A percentile compares a stretch with the other conserved stretches of the same genome.
Conservation (phyloP, 2,888 invertebrate genomes). For the Drosophila mimica region DNA sequence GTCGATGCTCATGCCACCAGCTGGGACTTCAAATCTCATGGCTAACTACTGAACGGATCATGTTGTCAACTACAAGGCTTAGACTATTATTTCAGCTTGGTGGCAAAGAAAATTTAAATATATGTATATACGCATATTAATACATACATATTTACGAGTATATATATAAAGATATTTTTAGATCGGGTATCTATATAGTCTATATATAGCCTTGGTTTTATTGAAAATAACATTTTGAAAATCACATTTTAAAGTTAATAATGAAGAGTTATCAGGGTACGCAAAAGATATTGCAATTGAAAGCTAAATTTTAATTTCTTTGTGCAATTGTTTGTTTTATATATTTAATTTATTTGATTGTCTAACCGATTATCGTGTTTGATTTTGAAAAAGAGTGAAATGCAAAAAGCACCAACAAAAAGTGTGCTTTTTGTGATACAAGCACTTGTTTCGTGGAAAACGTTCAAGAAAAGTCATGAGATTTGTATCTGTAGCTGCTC, state of each 20-base stretch:
- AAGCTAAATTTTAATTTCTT: background rate
- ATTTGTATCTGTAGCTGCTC: background rate
- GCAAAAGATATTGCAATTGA: background rate
- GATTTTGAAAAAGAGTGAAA: background rate
- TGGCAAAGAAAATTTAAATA: background rate
- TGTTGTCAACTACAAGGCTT: constrained; percentile 63
- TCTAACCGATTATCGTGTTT: background rate
- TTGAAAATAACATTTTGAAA: no score
- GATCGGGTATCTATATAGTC: background rate
- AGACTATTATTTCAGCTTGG: background rate
- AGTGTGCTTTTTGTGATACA: background rate
- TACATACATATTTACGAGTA: no score
- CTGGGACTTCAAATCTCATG: background rate
- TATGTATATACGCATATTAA: no score
- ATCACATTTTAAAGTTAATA: background rate
- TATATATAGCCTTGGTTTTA: background rate
- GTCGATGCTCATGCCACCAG: no score
- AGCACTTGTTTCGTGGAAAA: background rate
- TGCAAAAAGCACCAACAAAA: background rate
- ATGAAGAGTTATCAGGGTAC: background rate
- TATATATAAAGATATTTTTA: background rate
- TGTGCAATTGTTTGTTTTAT: background rate
- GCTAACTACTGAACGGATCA: background rate
- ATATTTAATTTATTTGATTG: background rate
- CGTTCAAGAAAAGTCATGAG: background rate